Conservation (phyloP, 1,140 invertebrate species). For the Macrobrachium nipponense region DNA sequence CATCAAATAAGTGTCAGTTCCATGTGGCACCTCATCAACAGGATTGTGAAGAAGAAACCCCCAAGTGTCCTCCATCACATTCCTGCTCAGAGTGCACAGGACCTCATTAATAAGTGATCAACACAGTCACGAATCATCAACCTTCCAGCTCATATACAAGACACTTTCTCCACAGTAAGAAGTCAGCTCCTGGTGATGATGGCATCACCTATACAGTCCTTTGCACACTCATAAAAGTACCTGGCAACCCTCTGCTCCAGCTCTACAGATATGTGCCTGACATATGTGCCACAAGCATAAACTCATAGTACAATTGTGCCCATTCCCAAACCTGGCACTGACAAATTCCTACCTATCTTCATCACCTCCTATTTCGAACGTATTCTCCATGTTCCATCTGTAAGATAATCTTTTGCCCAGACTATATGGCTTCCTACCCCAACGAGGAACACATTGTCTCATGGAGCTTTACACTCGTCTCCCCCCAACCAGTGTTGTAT, state of each 20-base stretch:
- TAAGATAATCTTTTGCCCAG: conserved; percentile 15
- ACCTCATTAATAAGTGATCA: conserved; percentile 18
- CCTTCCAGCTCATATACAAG: too few relatives aligned
- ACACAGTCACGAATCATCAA: too few relatives aligned
- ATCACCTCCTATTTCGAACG: background rate
- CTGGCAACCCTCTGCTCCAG: too few relatives aligned
- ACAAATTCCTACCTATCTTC: too few relatives aligned
- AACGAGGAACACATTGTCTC: conserved; percentile 10
- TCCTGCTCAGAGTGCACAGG: background rate
- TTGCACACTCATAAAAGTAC: too few relatives aligned
- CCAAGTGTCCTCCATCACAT: conserved; percentile 15
- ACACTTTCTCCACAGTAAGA: too few relatives aligned
- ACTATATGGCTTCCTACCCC: conserved; percentile 20
- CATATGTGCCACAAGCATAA: too few relatives aligned
- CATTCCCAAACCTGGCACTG: too few relatives aligned
- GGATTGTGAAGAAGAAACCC: conserved; percentile 20
- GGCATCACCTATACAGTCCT: too few relatives aligned
- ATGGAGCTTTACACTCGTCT: conserved; percentile 28
- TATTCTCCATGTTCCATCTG: background rate
- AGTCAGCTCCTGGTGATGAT: too few relatives aligned
- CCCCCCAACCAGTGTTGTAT: conserved; percentile 20
- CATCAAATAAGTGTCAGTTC: conserved; percentile 6
- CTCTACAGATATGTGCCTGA: too few relatives aligned
- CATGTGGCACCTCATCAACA: conserved; percentile 14
- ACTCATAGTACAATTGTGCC: too few relatives aligned